These are phyloP conservation scores for Melieria crassipennis DNA, from an alignment of 2,888 invertebrate species.

Conservation along the genomic window DNA sequence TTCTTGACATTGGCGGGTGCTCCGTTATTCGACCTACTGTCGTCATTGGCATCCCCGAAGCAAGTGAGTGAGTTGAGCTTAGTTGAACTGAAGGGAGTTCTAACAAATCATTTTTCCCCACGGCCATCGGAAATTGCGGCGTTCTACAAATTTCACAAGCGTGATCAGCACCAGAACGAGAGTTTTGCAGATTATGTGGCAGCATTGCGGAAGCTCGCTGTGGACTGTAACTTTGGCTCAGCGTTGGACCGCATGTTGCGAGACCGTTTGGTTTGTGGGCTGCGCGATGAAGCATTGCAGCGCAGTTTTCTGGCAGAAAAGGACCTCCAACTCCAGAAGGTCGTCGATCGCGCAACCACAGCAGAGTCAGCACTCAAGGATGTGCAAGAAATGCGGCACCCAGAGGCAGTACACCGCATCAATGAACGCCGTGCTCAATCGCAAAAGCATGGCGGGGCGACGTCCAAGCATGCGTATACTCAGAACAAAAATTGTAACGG, in stretches of 20 bases:
- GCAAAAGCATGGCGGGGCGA: not conserved
- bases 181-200: constrained; percentile 35
- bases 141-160: constrained; percentile 36
- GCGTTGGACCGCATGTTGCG: constrained; percentile 38
- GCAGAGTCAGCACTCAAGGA: constrained; percentile 33
- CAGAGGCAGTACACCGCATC: constrained; percentile 19
- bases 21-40: constrained; percentile 37
- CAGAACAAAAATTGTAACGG: constrained; percentile 22
- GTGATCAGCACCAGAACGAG: constrained; percentile 33
- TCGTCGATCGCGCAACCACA: constrained; percentile 33
- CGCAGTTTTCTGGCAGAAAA: constrained; percentile 34
- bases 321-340: constrained; percentile 32
- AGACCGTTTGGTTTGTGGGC: constrained; percentile 39
- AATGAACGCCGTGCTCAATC: constrained; percentile 14
- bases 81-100: constrained; percentile 30
- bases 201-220: constrained; percentile 32
- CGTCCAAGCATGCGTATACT: not conserved
- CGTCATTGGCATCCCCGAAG: constrained; percentile 41
- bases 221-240: constrained; percentile 36
- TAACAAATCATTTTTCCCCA: constrained; percentile 39
- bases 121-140: constrained; percentile 37
- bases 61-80: constrained; percentile 36
- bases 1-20: constrained; percentile 30
- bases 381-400: constrained; percentile 23
- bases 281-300: constrained; percentile 37